These are phyloP conservation scores for Drosophila paranaensis DNA, from an alignment of 2,888 invertebrate genomes.

Conservation along the genomic window DNA sequence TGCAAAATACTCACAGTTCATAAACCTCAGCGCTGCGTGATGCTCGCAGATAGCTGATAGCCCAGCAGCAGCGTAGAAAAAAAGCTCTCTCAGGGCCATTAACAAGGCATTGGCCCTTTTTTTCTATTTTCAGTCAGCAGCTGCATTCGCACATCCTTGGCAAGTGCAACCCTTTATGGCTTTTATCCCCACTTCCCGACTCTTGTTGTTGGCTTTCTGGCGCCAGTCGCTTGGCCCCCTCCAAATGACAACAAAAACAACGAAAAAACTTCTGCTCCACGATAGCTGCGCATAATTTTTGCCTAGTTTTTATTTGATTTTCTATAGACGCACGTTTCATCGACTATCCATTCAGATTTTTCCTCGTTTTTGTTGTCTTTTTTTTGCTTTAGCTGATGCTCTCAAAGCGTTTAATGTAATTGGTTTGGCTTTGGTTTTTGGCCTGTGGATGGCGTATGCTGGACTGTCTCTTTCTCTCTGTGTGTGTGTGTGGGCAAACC, in stretches of 20 bases:
- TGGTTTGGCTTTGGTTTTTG: conserved; percentile 56
- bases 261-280: conserved; percentile 14
- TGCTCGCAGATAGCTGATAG: conserved; percentile 11
- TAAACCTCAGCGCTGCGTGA: conserved; percentile 54
- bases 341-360: conserved; percentile 22
- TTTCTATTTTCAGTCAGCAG: conserved; percentile 21
- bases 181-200: conserved; percentile 21
- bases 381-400: conserved; percentile 24
- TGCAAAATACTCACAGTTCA: conserved; percentile 51
- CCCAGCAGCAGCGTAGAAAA: not conserved
- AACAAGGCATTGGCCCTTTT: conserved; percentile 73
- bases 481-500: conserved; percentile 15
- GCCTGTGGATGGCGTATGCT: conserved; percentile 24
- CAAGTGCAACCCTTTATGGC: conserved; percentile 56
- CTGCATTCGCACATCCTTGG: conserved; percentile 50
- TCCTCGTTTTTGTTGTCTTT: not conserved
- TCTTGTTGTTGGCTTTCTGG: conserved; percentile 63
- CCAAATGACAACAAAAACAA: conserved; percentile 19
- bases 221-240: conserved; percentile 61
- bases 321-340: conserved; percentile 55
- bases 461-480: not conserved
- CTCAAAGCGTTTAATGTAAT: conserved; percentile 78
- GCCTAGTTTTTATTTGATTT: conserved; percentile 65
- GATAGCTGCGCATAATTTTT: conserved; percentile 65
- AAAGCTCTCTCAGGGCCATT: conserved; percentile 61